These are phyloP conservation scores for Coptodon bakossiorum DNA, from an alignment of 2,113 vertebrate species.

Conservation along the genomic window DNA sequence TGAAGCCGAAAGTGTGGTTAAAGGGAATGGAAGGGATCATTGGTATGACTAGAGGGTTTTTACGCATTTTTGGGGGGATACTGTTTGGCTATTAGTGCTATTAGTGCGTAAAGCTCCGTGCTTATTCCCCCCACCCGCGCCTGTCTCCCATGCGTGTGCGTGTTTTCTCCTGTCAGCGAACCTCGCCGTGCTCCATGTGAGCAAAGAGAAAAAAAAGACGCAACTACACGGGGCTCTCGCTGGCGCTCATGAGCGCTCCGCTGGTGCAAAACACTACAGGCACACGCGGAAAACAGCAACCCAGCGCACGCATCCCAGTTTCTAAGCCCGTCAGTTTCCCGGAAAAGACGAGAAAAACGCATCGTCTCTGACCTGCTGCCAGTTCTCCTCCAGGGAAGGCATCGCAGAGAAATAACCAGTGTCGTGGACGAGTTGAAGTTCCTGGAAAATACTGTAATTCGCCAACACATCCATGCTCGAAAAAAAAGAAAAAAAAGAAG, in stretches of 20 bases:
- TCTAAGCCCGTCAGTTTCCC: neutral
- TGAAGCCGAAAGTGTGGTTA: neutral
- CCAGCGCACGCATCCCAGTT: neutral
- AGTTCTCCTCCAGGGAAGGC: slow-evolving; percentile 98
- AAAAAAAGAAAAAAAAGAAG: slow-evolving; percentile 18
- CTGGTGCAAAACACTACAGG: neutral
- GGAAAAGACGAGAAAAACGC: slow-evolving; percentile 10
- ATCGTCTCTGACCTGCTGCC: slow-evolving; percentile 87
- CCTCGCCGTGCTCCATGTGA: slow-evolving; percentile 55
- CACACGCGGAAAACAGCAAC: neutral
- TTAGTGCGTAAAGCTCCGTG: neutral
- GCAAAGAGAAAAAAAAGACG: slow-evolving; percentile 32
- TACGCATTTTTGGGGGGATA: neutral
- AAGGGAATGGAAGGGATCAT: neutral
- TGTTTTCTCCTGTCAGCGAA: slow-evolving; percentile 55
- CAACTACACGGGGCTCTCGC: slow-evolving; percentile 31
- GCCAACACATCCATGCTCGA: slow-evolving; percentile 97
- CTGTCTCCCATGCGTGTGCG: neutral
- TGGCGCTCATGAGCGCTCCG: slow-evolving; percentile 11
- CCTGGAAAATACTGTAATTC: slow-evolving; percentile 99
- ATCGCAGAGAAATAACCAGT: slow-evolving; percentile 99
- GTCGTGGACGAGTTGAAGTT: slow-evolving; percentile 98
- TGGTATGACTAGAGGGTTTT: neutral
- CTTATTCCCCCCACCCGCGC: neutral
- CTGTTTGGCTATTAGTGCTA: neutral